Conservation (phyloP, 2,888 invertebrate genomes). For the Fissipunctia ypsillon region DNA sequence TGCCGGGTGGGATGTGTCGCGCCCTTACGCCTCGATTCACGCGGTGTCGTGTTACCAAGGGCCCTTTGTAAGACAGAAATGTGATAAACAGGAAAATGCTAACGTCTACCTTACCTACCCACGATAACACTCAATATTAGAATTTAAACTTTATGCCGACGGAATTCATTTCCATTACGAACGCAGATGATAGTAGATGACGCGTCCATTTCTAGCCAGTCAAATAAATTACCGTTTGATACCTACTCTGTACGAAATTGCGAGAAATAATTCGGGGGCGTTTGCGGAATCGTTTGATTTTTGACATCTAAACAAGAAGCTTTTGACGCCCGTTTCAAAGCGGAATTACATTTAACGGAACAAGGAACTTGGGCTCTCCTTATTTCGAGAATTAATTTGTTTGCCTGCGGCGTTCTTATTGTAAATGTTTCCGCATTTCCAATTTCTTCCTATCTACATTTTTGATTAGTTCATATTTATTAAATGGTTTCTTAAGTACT, state of each 20-base stretch:
- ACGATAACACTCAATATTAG: conserved; percentile 44
- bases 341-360: conserved; percentile 61
- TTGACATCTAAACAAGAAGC: conserved; percentile 59
- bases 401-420: conserved; percentile 57
- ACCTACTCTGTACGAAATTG: conserved; percentile 43
- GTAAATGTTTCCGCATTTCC: conserved; percentile 57
- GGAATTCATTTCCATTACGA: conserved; percentile 58
- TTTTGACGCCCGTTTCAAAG: conserved; percentile 47
- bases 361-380: conserved; percentile 53
- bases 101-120: conserved; percentile 56
- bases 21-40: conserved; percentile 76
- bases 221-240: conserved; percentile 61
- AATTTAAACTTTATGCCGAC: conserved; percentile 49
- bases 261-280: conserved; percentile 45
- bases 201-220: conserved; percentile 65
- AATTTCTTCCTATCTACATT: conserved; percentile 54
- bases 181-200: conserved; percentile 60
- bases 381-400: conserved; percentile 64
- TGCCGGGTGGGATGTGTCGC: conserved; percentile 68
- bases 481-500: conserved; percentile 8
- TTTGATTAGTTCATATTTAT: conserved; percentile 57
- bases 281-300: conserved; percentile 54
- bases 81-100: conserved; percentile 81
- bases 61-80: conserved; percentile 70
- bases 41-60: conserved; percentile 74